phyloP scores from a whole-genome alignment of 1,140 invertebrate genomes.

The Procambarus clarkii region DNA sequence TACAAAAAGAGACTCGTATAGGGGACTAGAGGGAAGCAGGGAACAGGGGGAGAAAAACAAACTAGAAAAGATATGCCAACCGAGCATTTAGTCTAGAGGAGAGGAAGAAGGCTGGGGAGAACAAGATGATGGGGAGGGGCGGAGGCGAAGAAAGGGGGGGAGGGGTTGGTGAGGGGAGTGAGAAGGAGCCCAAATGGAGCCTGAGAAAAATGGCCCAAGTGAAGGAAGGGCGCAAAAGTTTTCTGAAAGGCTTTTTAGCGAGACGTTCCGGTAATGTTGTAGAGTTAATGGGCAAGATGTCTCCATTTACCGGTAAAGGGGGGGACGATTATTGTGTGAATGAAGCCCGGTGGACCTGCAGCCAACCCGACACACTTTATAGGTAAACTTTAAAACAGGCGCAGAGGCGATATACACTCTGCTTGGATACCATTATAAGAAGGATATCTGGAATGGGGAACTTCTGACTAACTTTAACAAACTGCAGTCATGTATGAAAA shows the following conservation, averaged over 20 bases:
- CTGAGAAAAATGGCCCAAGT: conserved; percentile 55
- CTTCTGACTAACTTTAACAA: too few relatives aligned
- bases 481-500: too few relatives aligned
- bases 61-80: too few relatives aligned
- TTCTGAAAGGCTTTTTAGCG: conserved; percentile 56
- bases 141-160: too few relatives aligned
- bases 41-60: too few relatives aligned
- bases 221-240: conserved; percentile 61
- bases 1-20: not conserved
- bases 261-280: conserved; percentile 54
- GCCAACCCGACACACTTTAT: conserved; percentile 30
- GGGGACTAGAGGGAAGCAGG: too few relatives aligned
- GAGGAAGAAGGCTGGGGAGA: not conserved
- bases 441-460: too few relatives aligned
- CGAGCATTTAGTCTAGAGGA: not conserved
- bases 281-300: conserved; percentile 55
- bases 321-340: conserved; percentile 32
- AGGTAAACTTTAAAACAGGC: conserved; percentile 35
- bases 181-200: conserved; percentile 26
- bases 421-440: too few relatives aligned
- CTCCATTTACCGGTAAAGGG: conserved; percentile 46
- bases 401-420: not conserved
- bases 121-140: too few relatives aligned
- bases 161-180: too few relatives aligned
- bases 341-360: conserved; percentile 30